Conservation (phyloP, 2,888 invertebrate genomes). For the Apamea crenata region DNA sequence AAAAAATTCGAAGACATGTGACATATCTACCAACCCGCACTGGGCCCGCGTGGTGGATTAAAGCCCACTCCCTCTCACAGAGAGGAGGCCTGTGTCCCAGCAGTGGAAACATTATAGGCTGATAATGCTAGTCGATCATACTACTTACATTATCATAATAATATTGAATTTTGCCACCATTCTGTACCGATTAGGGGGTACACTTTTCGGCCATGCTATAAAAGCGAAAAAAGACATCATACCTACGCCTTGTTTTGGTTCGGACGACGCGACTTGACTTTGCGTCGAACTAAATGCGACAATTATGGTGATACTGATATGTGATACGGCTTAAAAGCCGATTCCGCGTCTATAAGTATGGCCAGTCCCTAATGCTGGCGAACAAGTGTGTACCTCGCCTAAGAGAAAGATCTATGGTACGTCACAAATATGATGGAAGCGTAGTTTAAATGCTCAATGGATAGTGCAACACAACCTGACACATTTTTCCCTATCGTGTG, state of each 20-base stretch:
- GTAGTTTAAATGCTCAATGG: background rate
- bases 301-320: background rate
- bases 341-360: no score
- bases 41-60: no score
- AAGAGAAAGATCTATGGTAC: background rate
- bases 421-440: background rate
- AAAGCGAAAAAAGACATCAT: background rate
- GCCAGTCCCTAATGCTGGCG: background rate
- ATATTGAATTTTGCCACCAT: background rate
- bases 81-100: no score
- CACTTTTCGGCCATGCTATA: background rate
- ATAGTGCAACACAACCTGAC: conserved; percentile 5
- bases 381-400: background rate
- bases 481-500: background rate
- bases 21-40: no score
- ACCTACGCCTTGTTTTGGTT: background rate
- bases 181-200: background rate
- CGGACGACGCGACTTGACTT: background rate
- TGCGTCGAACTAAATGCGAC: background rate
- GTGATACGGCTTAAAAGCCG: no score
- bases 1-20: no score
- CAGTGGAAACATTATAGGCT: no score
- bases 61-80: no score
- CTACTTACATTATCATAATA: background rate
- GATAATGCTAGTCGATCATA: no score